phyloP scores from a whole-genome alignment of 2,888 invertebrate genomes.

The Drosophila sordidula region DNA sequence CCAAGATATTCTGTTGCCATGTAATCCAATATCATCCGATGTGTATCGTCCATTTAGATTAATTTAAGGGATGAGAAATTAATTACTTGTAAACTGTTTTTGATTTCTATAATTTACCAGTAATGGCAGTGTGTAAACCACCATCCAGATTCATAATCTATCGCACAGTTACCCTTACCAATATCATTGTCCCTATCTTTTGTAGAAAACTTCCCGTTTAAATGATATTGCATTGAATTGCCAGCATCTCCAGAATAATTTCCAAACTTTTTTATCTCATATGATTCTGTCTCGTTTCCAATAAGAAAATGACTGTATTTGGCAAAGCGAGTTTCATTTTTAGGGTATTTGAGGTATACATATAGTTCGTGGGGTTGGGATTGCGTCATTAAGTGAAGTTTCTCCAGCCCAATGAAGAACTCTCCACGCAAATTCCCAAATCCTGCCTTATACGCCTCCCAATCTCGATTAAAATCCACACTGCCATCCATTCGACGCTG shows the following conservation, averaged over 20 bases:
- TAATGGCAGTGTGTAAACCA: slow-evolving; percentile 88
- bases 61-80: background rate
- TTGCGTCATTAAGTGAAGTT: too few relatives aligned
- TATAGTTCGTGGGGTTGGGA: too few relatives aligned
- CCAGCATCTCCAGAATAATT: slow-evolving; percentile 88
- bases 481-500: too few relatives aligned
- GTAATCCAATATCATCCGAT: background rate
- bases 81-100: background rate
- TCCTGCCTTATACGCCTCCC: too few relatives aligned
- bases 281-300: too few relatives aligned
- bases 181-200: slow-evolving; percentile 88
- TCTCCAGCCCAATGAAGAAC: too few relatives aligned
- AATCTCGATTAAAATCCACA: too few relatives aligned
- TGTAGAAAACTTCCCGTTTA: slow-evolving; percentile 89
- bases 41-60: slow-evolving; percentile 2
- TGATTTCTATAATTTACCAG: background rate
- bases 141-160: slow-evolving; percentile 89
- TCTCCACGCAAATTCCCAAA: too few relatives aligned
- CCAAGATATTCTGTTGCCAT: background rate
- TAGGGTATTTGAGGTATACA: too few relatives aligned
- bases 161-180: slow-evolving; percentile 84
- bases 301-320: too few relatives aligned
- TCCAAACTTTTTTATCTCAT: too few relatives aligned
- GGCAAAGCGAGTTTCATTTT: too few relatives aligned
- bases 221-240: slow-evolving; percentile 88